phyloP scores from a whole-genome alignment of 2,113 vertebrate genomes.

The Pituophis catenifer region DNA sequence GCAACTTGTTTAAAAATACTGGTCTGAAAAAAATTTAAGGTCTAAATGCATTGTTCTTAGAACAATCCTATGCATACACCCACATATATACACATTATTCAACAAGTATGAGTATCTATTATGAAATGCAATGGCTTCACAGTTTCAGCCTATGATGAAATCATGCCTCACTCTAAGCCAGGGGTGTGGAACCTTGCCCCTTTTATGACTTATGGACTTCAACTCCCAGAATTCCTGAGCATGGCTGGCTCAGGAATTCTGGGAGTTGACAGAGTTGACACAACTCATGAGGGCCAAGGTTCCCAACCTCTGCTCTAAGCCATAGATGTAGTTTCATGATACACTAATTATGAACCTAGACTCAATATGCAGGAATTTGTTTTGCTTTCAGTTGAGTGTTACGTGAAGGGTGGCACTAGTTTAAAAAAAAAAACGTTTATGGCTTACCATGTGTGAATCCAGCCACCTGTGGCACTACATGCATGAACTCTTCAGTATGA shows the following conservation, averaged over 20 bases:
- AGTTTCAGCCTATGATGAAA: not conserved
- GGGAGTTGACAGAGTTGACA: not conserved
- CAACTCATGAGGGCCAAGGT: not conserved
- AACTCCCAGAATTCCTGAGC: not conserved
- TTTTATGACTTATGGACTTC: not conserved
- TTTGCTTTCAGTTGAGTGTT: not conserved
- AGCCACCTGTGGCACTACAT: not conserved
- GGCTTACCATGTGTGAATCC: not conserved
- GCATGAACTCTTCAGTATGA: not conserved
- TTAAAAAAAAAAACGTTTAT: not conserved
- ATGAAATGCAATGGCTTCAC: not conserved
- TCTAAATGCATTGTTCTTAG: not conserved
- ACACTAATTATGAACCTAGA: not conserved
- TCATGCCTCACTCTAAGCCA: not conserved
- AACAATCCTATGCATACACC: not conserved
- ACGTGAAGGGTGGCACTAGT: not conserved
- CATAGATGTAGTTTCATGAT: not conserved
- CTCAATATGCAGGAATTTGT: not conserved
- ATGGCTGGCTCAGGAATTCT: not conserved
- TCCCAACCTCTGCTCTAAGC: not conserved
- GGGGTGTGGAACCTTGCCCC: not conserved
- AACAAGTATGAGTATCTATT: not conserved
- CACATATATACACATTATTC: not conserved
- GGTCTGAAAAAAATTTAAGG: not conserved
- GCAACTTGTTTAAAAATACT: not conserved